Evolutionary conservation across 37 sponge, comb jelly and placozoan species (phyloP).

Genomic region (Bolinopsis microptera): DNA sequence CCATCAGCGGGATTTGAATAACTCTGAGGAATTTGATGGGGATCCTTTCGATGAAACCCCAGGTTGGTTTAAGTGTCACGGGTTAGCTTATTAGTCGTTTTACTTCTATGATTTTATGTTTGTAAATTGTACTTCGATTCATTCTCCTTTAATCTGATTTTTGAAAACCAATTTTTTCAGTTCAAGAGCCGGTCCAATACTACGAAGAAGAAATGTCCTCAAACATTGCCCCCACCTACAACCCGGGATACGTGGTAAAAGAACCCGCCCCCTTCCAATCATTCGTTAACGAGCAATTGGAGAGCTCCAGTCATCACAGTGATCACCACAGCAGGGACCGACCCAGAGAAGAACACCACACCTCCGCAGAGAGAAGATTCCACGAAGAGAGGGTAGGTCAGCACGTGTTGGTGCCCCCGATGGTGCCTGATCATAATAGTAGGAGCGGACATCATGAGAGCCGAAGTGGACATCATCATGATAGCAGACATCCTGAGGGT

Average conservation of each 20-base stretch:
- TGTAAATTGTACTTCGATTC: too few species aligned
- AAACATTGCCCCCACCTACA: not conserved
- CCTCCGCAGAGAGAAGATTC: not conserved
- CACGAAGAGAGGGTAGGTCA: not conserved
- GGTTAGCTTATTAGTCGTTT: too few species aligned
- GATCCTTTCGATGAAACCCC: not conserved
- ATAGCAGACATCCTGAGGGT: not conserved
- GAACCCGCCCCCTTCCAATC: not conserved
- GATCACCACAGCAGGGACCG: not conserved
- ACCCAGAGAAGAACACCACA: not conserved
- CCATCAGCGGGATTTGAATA: too few species aligned
- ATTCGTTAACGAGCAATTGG: not conserved
- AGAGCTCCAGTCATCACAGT: not conserved
- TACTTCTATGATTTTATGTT: too few species aligned
- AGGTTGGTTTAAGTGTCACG: too few species aligned
- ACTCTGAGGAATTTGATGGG: not conserved
- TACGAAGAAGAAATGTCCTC: not conserved
- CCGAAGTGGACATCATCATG: not conserved
- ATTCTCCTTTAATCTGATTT: not conserved
- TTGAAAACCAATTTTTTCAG: not conserved
- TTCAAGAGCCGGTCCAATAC: not conserved
- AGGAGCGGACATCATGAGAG: not conserved
- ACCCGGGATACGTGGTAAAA: not conserved
- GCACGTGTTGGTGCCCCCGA: not conserved
- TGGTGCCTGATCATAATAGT: not conserved